Base-by-base conservation (phyloP, 2,888 invertebrate genomes). In the Leptopterna dolabrata region DNA sequence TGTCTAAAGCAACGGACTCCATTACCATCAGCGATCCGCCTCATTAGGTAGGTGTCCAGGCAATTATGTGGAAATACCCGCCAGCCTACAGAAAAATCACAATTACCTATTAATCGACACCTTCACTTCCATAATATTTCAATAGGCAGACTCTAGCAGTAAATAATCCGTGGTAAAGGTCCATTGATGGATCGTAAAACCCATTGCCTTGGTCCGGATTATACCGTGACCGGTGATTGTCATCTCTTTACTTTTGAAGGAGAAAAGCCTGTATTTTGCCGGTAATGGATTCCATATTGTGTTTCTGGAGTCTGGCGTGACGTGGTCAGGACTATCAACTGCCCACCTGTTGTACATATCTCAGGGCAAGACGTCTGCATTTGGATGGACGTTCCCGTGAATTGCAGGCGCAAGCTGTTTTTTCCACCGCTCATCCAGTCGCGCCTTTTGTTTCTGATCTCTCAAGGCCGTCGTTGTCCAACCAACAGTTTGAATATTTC, bases 391-490 rank as follows among this genome's bases (percentile, higher is more conserved):
- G 73, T 36, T 36, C 7, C 36, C 36, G 7, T 36, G 4, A 73
- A 6, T 76, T 43, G 76, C 43, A 43, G 76, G 24, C 43, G 19
- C 76, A 76, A n/a, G 41, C 76, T n/a, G 76, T 55, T 55, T 19
- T 55, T 36, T 76, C n/a, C 14, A 16, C 13, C 24, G 76, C 45
- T 76, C 76, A 76, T 76, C 43, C 76, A 43, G 76, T 43, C 76
- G 43, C 76, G 76, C 41, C 76, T 36, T 76, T 43, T 36, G 41
- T 76, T 76, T 76, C 76, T 43, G 43, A 76, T 76, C 43, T 36
- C 76, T 55, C 76, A 76, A 76, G 76, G 76, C 4, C 76, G 43
- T 24, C 24, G 43, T 13, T 55, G 55, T 55, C 9, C 55, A 55
- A 55, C 55, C 55, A 19, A n/a, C 7, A 4, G 55, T 19, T n/a